Evolutionary conservation across 2,797 vertebrate genomes (phyloP), one percentile per base, ranked within the genome.

Genomic region (Gouania willdenowi): DNA sequence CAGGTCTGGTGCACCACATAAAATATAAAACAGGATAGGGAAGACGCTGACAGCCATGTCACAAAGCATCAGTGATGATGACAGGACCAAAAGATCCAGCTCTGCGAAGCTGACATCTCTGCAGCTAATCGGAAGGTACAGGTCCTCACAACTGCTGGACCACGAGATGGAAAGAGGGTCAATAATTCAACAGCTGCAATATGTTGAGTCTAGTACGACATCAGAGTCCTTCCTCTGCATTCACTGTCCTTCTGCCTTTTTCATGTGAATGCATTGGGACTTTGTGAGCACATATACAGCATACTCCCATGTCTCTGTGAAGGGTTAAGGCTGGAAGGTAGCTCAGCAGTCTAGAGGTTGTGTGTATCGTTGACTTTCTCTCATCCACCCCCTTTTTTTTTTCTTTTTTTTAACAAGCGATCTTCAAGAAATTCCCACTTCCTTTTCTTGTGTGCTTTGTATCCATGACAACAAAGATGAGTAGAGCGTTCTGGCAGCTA

Each of bases 381-480:
- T n/a, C n/a, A n/a, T n/a, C n/a, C n/a, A n/a, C n/a, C n/a, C n/a
- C n/a, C n/a, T n/a, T 26, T 2, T 14, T 32, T 21, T 22, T 3
- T 19, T 48, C 13, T 43, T 40, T 44, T 33, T 13, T 8, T 25
- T 22, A 48, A n/a, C n/a, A n/a, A n/a, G n/a, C n/a, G 33, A 8
- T 26, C 10, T 33, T 54, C 27, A 49, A 41, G 34, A 51, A 28
- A 48, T 29, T 20, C 20, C 10, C 30, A 40, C 42, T 58, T 51
- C 66, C 49, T 38, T 56, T 73, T 60, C 84, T 79, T 57, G 6
- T 75, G 76, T 79, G 72, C 66, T 71, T 66, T 8, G 90, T 95
- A 93, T 84, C 89, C 84, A 93, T 94, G 88, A 89, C 79, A 85
- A 94, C 91, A 62, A 85, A 86, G 87, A 63, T 84, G 89, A 87